These are phyloP conservation scores for Spodoptera frugiperda DNA, from an alignment of 1,140 invertebrate genomes.

Conservation along the genomic window DNA sequence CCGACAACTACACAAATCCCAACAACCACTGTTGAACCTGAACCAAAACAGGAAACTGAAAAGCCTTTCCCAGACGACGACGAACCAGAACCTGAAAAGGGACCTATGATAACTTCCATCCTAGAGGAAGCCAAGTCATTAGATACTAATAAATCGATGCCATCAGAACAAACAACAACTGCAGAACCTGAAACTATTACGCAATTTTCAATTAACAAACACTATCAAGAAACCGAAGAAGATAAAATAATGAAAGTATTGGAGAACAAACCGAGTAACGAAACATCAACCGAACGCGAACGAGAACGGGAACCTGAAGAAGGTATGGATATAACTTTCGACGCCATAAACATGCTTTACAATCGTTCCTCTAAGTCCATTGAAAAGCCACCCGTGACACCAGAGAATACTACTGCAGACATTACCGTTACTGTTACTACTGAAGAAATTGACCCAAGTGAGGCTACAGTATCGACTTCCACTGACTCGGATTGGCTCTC, in stretches of 20 bases:
- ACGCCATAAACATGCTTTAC: constrained; percentile 68
- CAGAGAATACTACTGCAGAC: constrained; percentile 34
- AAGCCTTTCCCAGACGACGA: constrained; percentile 33
- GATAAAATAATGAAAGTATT: constrained; percentile 62
- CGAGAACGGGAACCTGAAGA: constrained; percentile 58
- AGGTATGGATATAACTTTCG: constrained; percentile 68
- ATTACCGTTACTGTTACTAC: constrained; percentile 55
- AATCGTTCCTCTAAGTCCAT: constrained; percentile 76
- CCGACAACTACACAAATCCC: constrained; percentile 51
- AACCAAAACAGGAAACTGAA: background rate
- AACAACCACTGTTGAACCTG: background rate
- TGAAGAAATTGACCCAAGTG: constrained; percentile 46
- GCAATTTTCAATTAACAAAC: constrained; percentile 64
- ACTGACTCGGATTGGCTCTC: constrained; percentile 77
- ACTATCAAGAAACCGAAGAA: constrained; percentile 68
- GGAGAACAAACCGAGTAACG: constrained; percentile 64
- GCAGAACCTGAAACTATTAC: constrained; percentile 57
- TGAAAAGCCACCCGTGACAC: constrained; percentile 47
- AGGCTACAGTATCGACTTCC: constrained; percentile 53
- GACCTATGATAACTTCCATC: constrained; percentile 44
- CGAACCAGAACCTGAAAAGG: constrained; percentile 38
- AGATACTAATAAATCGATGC: constrained; percentile 29
- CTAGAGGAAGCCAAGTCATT: constrained; percentile 45
- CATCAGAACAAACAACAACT: constrained; percentile 37
- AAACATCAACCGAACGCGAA: constrained; percentile 53